Evolutionary conservation across 2,797 vertebrate species (phyloP), one percentile per base, ranked within the genome.

Genomic region (Intellagama lesueurii): DNA sequence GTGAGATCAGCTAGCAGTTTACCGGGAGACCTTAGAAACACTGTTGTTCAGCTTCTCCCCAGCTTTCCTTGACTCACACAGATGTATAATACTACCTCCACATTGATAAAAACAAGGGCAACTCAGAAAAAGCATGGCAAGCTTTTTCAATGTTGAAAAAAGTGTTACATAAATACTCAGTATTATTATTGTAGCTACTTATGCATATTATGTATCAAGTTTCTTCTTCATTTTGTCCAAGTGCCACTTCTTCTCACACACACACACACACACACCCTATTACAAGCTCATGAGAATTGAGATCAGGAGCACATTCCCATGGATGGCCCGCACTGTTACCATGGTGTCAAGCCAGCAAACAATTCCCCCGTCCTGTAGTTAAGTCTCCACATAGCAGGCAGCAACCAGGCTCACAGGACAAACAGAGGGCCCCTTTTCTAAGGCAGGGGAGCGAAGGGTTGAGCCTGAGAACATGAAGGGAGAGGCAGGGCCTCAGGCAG

Each of bases 251-350:
- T 82, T 52, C 44, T 52, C 69, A 78, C 44, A 6, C 14, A 17
- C 32, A 24, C 12, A 81, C 17, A 26, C 40, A 26, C 16, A 5
- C 68, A 56, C 35, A 26, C 75, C 78, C 52, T 1, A 32, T 24
- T 64, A 64, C 14, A 32, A 26, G 47, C 72, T 77, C 89, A 87
- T 86, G 89, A 86, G 47, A 77, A 82, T 70, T 60, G 49, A 70
- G 85, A 56, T 49, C 72, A 4, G 85, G 80, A 56, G 28, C 79
- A 78, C 89, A 87, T 90, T 90, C 89, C 85, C 89, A 83, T 86
- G 70, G 80, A 87, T 7, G 12, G 47, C 73, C 24, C 44, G 73
- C 89, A 64, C 60, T 26, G 89, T 90, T 90, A 44, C 89, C 85
- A 90, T 90, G 80, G 84, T n/a, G 35, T 44, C 64, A 60, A 24